Base-by-base conservation (phyloP, 1,140 invertebrate species). In the Nasonia longicornis region DNA sequence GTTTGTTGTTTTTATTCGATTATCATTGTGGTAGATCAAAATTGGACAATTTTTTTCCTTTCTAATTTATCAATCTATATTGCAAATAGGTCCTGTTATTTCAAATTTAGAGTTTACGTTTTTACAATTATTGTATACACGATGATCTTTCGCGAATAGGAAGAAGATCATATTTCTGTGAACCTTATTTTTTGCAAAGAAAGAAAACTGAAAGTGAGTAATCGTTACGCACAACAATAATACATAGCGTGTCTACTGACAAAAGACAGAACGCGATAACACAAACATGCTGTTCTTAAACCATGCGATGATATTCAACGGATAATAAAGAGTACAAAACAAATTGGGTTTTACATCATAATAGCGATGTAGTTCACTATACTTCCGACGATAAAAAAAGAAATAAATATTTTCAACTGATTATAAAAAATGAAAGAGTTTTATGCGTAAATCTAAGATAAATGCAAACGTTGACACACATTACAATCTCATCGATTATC, bases 61-160 rank as follows among this genome's bases (percentile, higher is more conserved):
- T 85, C 80, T 83, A 83, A 83, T 85, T 83, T 88, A 87, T 85
- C 31, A 81, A 87, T 85, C 86, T 89, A 88, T 89, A 88, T 87
- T 84, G 66, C 69, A 82, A 85, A 87, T 88, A 87, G 85, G 86
- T 86, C 86, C 64, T 88, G 86, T 88, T 88, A 85, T 83, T 84
- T 78, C 84, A 86, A 84, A 76, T 85, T 79, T 83, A 87, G 86
- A 86, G 84, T 86, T 88, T 88, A 88, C 82, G 87, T 88, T 86
- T 88, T 85, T 76, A 74, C 14, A 66, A n/a, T 79, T 66, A 67
- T 74, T 74, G 31, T 42, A 42, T 3, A 20, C 14, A 42, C 7
- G 11, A 10, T 35, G 20, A 8, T 71, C 16, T 71, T 71, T 71
- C 2, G 8, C 10, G 6, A 69, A 69, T 29, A 69, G 31, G 26